A percentile compares a stretch with the other conserved stretches of the same genome.
These are phyloP conservation scores for Diploscapter pachys DNA, from an alignment of 1,140 invertebrate genomes.

Conservation along the genomic window DNA sequence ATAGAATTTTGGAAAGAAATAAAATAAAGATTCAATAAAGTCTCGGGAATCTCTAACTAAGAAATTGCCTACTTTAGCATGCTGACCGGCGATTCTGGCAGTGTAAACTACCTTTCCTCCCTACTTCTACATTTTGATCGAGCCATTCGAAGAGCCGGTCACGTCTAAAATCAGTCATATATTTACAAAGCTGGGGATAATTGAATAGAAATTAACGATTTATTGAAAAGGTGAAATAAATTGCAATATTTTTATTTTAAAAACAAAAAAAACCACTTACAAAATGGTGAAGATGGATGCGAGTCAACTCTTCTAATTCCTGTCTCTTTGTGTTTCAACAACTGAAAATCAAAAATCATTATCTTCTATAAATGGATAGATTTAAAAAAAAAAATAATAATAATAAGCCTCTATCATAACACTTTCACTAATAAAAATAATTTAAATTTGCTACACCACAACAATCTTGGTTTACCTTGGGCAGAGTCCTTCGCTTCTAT, in stretches of 20 bases:
- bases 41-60: no score
- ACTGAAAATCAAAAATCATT: conserved; percentile 59
- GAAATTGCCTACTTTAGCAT: conserved; percentile 75
- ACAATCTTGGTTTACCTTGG: conserved; percentile 48
- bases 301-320: conserved; percentile 89
- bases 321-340: conserved; percentile 70
- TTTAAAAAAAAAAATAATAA: conserved; percentile 8
- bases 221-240: no score
- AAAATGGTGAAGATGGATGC: conserved; percentile 87
- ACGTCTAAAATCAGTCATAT: conserved; percentile 69
- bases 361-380: no score
- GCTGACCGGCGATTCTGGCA: conserved; percentile 80
- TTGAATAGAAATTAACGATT: no score
- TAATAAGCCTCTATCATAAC: conserved; percentile 31
- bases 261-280: conserved; percentile 67
- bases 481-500: conserved; percentile 52
- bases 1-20: no score
- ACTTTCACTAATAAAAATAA: conserved; percentile 17
- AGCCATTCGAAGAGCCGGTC: conserved; percentile 92
- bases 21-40: no score
- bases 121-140: conserved; percentile 96
- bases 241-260: neutral
- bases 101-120: conserved; percentile 80
- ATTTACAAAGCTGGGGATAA: no score
- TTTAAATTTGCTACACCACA: conserved; percentile 11